Percentiles rank a stretch among this genome's conserved stretches.
phyloP scores from a whole-genome alignment of 2,888 invertebrate species.

The Agrotis segetum region DNA sequence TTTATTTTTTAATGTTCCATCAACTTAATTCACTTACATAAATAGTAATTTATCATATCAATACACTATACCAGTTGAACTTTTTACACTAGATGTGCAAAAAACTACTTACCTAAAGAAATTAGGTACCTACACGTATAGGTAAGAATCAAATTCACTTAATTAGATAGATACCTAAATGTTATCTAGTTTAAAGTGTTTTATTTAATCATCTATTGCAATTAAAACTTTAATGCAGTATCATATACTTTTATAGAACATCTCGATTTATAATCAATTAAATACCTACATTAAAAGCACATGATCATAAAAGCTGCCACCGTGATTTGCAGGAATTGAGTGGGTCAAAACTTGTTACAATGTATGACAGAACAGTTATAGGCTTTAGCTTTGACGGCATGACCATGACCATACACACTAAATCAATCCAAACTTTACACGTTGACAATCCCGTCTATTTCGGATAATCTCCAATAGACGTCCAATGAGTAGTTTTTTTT shows the following conservation, averaged over 20 bases:
- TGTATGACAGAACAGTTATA: conserved; percentile 12
- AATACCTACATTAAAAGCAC: conserved; percentile 3
- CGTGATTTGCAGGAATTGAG: conserved; percentile 27
- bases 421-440: too few relatives aligned
- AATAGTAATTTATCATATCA: conserved; percentile 17
- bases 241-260: conserved; percentile 9
- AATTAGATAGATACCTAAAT: conserved; percentile 1
- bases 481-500: too few relatives aligned
- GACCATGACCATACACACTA: too few relatives aligned
- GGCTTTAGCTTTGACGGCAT: too few relatives aligned
- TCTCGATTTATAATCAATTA: not conserved
- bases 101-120: too few relatives aligned
- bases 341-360: conserved; percentile 23
- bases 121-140: not conserved
- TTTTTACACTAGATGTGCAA: conserved; percentile 18
- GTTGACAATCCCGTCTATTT: too few relatives aligned
- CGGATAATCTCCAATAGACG: too few relatives aligned
- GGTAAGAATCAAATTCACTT: not conserved
- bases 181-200: conserved; percentile 4
- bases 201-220: not conserved
- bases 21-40: not conserved
- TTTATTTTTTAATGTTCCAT: conserved; percentile 4
- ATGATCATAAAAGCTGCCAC: conserved; percentile 4
- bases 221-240: not conserved
- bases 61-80: not conserved